Base-by-base conservation (phyloP, 2,113 vertebrate genomes). In the Oncorhynchus masou region DNA sequence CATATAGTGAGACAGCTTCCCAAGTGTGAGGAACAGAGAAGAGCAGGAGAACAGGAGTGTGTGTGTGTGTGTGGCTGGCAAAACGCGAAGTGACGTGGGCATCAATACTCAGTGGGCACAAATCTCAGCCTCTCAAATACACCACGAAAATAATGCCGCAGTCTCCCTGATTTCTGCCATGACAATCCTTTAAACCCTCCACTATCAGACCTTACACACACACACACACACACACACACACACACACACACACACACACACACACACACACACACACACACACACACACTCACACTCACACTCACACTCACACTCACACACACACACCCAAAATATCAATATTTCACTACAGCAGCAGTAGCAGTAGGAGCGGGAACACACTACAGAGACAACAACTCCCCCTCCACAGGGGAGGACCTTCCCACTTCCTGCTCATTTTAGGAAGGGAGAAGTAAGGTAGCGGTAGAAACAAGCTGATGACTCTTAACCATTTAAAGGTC, bases 91-190 rank as follows among this genome's bases (percentile, higher is more conserved):
- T 76, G 82, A 81, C 79, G 66, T 25, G 20, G 75, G 54, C 79
- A 76, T 73, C 16, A 19, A 54, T 54, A 54, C 51, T 54, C 16
- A 54, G 51, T 19, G 16, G 51, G 51, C 51, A 54, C 12, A 54
- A 3, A 60, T 76, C 68, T 6, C 57, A 20, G 75, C 68, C 4
- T 73, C 7, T 68, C 67, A 45, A 68, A 68, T 7, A 20, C 27
- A 20, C 29, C 31, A 27, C 83, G 77, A 83, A 88, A 86, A 88
- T 88, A 87, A 81, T 74, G 79, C 82, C 76, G 74, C 7, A 22
- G 11, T 71, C 22, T 27, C 48, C 51, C 49, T 71, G 48, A 25
- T 22, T 57, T 11, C 70, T 22, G 7, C 15, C 16, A 20, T 27
- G 49, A 27, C 70, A 71, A 15, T 5, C 24, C 24, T 25, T 57